Base-by-base conservation (phyloP, 2,797 vertebrate genomes). In the Semaprochilodus insignis region DNA sequence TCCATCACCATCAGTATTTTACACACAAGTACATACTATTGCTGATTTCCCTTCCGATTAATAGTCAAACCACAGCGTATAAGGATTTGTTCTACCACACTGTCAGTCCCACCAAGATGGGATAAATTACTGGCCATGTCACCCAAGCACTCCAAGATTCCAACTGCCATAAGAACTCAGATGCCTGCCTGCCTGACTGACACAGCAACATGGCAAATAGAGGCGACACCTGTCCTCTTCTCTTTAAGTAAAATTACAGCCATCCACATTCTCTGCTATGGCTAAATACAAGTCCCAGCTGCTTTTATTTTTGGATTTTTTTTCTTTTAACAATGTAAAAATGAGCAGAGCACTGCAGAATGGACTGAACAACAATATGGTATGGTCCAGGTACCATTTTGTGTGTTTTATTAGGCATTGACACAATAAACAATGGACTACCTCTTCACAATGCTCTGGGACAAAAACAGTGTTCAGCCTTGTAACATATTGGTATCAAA, bases 321-420 rank as follows among this genome's bases (percentile, higher is more conserved):
- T 27, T 69, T 25, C 19, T 31, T 65, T 82, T 73, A 63, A 44
- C 23, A 52, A 25, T 17, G 17, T 48, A 5, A 55, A 66, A 11
- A 81, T 15, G 34, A 21, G 5, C 21, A 69, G 40, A 11, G n/a
- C 14, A 31, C 11, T 36, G 27, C 69, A 78, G 70, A 34, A 77
- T 27, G 21, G 8, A 14, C 69, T 17, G 62, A 63, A 54, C 34
- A 63, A 69, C 21, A 14, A 2, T 80, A 71, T 62, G 36, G 0
- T 48, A 13, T 80, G 54, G 74, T 78, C 74, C 74, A 82, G 27
- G 57, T 51, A 82, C 77, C 16, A 74, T 71, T 34, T 23, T 74
- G 73, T 72, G 72, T 15, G n/a, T 81, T 85, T 84, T 59, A 57
- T 77, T 80, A 27, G 40, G 25, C 34, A 36, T 34, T 7, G 40